phyloP scores from a whole-genome alignment of 2,888 invertebrate species.

The Tipula confusa region DNA sequence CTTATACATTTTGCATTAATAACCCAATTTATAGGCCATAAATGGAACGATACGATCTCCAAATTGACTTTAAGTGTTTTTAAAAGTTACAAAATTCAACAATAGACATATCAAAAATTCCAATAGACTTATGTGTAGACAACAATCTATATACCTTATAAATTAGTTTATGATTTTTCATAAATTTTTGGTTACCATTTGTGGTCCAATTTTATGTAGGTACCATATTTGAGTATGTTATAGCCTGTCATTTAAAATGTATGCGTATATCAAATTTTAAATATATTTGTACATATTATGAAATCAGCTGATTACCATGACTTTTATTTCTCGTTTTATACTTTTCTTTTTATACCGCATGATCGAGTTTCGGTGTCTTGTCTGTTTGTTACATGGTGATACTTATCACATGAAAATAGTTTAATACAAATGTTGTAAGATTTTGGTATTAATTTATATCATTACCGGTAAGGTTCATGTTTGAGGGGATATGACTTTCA shows the following conservation, averaged over 20 bases:
- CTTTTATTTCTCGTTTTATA: background rate
- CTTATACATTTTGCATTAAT: background rate
- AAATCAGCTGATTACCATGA: conserved; percentile 20
- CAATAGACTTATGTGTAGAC: too few relatives aligned
- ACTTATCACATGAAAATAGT: background rate
- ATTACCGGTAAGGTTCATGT: background rate
- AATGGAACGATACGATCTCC: background rate
- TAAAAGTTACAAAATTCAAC: background rate
- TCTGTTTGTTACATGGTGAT: background rate
- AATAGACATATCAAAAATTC: background rate
- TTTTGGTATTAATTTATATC: background rate
- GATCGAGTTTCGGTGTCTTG: background rate
- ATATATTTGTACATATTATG: background rate
- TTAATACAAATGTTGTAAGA: background rate
- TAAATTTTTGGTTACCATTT: background rate
- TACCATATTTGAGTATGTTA: background rate
- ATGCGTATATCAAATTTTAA: background rate
- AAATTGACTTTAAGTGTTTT: background rate
- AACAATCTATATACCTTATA: too few relatives aligned
- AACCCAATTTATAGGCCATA: background rate
- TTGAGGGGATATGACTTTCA: background rate
- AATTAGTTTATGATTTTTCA: background rate
- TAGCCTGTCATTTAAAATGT: background rate
- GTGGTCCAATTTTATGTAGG: background rate
- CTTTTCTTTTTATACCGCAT: background rate